A percentile compares a stretch with the other conserved stretches of the same genome.
phyloP scores from a whole-genome alignment of 2,797 vertebrate species.

The Oreonectes daqikongensis region DNA sequence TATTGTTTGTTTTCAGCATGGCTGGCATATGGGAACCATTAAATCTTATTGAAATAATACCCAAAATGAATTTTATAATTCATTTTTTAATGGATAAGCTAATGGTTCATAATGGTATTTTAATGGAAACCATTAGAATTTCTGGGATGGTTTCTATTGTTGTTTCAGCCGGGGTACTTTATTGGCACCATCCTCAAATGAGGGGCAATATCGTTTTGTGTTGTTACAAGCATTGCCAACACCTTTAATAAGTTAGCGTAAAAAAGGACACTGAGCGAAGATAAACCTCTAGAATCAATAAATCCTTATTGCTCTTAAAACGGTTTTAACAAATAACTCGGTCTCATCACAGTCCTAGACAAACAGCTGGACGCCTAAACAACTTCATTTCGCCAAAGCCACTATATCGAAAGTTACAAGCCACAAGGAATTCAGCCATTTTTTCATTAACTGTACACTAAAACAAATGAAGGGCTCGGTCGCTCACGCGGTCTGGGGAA shows the following conservation, averaged over 20 bases:
- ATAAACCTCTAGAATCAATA: no score
- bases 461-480: slow-evolving; percentile 1
- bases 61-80: no score
- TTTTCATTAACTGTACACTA: not conserved
- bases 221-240: not conserved
- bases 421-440: not conserved
- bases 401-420: not conserved
- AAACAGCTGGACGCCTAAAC: not conserved
- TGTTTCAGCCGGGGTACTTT: not conserved
- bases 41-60: no score
- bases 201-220: not conserved
- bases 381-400: not conserved
- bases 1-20: no score
- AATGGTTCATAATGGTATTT: no score
- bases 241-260: not conserved
- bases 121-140: no score
- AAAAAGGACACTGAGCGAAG: not conserved
- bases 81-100: no score
- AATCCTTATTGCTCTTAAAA: not conserved
- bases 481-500: not conserved
- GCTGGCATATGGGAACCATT: no score
- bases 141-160: no score
- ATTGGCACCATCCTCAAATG: not conserved
- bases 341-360: not conserved
- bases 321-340: not conserved